Conservation (phyloP, 2,113 vertebrate genomes). For the Ceratotherium simum region DNA sequence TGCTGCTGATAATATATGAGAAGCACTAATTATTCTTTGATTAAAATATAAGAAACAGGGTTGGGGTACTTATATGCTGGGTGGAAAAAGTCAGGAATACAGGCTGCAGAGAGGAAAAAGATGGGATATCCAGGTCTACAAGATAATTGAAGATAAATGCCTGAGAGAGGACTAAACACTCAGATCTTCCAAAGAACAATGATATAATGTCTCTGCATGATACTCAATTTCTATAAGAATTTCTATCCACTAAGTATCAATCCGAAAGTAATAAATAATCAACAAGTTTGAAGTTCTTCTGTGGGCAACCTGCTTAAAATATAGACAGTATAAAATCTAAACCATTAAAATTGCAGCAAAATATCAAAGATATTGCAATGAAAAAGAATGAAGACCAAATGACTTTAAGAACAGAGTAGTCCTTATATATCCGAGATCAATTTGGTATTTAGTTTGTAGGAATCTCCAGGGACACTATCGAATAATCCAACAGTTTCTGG, state of each 20-base stretch:
- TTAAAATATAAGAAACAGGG: background rate
- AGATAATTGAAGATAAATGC: background rate
- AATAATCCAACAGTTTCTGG: background rate
- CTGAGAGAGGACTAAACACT: background rate
- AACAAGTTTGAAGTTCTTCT: background rate
- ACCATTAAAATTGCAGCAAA: background rate
- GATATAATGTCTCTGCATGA: background rate
- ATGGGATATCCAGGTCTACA: background rate
- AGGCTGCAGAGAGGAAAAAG: background rate
- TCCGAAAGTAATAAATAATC: background rate
- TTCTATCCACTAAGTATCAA: background rate
- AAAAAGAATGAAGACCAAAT: background rate
- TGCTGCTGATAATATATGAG: background rate
- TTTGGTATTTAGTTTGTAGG: background rate
- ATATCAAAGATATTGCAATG: background rate
- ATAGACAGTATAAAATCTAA: background rate
- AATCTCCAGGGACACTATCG: background rate
- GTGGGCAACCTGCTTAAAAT: background rate
- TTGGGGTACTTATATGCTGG: background rate
- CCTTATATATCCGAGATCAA: background rate
- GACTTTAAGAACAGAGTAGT: background rate
- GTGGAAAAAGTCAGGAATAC: background rate
- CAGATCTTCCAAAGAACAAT: background rate
- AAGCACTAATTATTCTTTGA: background rate
- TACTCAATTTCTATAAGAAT: background rate